A percentile compares a stretch with the other conserved stretches of the same genome.
Evolutionary conservation across 2,113 vertebrate genomes (phyloP).

Genomic region (Scomber japonicus): DNA sequence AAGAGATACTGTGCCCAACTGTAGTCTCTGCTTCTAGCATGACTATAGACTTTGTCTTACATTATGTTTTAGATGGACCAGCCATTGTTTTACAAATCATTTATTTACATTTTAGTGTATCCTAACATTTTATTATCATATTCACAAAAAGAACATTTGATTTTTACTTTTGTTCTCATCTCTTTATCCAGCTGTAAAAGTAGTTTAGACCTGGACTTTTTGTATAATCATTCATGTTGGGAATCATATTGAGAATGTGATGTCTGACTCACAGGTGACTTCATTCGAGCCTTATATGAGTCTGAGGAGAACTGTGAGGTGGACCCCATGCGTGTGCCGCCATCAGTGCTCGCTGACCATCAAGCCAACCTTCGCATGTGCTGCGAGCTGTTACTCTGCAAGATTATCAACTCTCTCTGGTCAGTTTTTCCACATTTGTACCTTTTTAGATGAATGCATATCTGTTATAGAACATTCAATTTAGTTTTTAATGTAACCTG

Average conservation of each 20-base stretch:
- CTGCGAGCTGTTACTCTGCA: conserved; percentile 97
- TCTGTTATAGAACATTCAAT: too few relatives aligned
- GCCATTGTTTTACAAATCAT: neutral
- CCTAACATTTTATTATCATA: neutral
- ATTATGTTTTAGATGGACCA: neutral
- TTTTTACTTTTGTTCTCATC: too few relatives aligned
- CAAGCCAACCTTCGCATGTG: conserved; percentile 99
- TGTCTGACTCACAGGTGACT: conserved; percentile 88
- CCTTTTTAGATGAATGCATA: neutral
- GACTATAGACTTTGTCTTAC: too few relatives aligned
- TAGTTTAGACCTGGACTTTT: neutral
- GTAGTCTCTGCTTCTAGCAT: too few relatives aligned
- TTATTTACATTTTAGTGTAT: neutral
- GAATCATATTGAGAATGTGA: neutral
- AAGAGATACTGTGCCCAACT: too few relatives aligned
- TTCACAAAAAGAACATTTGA: neutral
- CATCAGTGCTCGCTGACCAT: conserved; percentile 92
- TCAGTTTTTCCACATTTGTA: conserved; percentile 48
- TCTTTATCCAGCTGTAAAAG: neutral
- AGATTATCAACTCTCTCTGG: conserved; percentile 98
- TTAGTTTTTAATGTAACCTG: too few relatives aligned
- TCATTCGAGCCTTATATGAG: conserved; percentile 96
- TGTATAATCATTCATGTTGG: neutral
- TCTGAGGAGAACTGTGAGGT: conserved; percentile 99
- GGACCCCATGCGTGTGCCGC: conserved; percentile 95